Evolutionary conservation across 2,113 vertebrate genomes (phyloP).

Genomic region (Carassius gibelio): DNA sequence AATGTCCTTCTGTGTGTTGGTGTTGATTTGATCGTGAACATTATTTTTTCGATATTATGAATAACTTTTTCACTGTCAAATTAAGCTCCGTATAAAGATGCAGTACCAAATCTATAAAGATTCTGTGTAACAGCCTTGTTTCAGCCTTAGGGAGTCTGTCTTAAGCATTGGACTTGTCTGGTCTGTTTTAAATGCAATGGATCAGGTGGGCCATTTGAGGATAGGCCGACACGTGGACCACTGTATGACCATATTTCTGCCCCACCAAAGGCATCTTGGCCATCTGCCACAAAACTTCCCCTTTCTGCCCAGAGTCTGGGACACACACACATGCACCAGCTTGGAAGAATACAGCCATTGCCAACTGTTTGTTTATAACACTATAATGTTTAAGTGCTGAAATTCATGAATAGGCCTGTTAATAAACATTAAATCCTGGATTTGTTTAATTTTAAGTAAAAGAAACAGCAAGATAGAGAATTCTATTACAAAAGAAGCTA

Average conservation of each 20-base stretch:
- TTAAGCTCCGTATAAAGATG: not conserved
- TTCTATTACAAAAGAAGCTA: not conserved
- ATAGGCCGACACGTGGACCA: constrained; percentile 7
- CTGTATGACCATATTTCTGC: too few relatives aligned
- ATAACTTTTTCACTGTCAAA: not conserved
- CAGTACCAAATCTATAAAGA: not conserved
- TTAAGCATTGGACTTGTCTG: not conserved
- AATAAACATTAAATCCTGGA: not conserved
- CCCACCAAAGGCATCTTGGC: too few relatives aligned
- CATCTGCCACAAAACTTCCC: too few relatives aligned
- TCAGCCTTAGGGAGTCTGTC: not conserved
- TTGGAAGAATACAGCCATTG: not conserved
- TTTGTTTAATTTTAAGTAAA: not conserved
- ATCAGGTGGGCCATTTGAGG: not conserved
- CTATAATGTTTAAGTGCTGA: not conserved
- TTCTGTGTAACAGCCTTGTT: not conserved
- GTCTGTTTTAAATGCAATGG: constrained; percentile 22
- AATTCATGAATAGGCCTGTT: not conserved
- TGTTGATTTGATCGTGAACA: not conserved
- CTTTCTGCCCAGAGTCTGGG: not conserved
- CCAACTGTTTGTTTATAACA: not conserved
- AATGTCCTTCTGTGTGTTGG: not conserved
- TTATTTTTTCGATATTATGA: not conserved
- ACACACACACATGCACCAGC: not conserved
- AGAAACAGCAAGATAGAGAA: not conserved